A percentile compares a stretch with the other conserved stretches of the same genome.
Evolutionary conservation across 1,140 invertebrate genomes (phyloP).

Genomic region (Zaprionus lachaisei): DNA sequence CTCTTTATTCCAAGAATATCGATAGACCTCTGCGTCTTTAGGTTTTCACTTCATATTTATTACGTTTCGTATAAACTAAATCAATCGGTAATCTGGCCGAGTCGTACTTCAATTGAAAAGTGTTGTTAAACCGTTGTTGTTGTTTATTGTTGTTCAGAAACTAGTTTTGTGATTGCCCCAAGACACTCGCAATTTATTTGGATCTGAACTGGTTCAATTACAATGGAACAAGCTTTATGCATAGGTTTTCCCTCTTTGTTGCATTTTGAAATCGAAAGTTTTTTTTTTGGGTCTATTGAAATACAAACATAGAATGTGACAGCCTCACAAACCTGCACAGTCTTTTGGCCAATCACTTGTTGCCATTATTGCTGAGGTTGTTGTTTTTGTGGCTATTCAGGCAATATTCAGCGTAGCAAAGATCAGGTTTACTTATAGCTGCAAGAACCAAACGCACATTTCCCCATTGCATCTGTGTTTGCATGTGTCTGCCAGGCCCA

Average conservation of each 20-base stretch:
- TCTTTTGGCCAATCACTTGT: conserved; percentile 4
- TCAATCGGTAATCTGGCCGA: neutral
- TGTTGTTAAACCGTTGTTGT: neutral
- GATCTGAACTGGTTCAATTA: conserved; percentile 22
- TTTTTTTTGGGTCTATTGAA: conserved; percentile 12
- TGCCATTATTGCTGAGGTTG: neutral
- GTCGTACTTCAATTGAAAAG: neutral
- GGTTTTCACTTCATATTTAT: neutral
- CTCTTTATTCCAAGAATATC: neutral
- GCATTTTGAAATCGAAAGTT: conserved; percentile 32
- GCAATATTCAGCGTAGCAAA: neutral
- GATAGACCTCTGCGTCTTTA: neutral
- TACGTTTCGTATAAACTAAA: neutral
- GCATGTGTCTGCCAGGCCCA: neutral
- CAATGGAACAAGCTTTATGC: conserved; percentile 4
- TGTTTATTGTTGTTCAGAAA: conserved; percentile 4
- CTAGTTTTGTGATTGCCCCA: conserved; percentile 5
- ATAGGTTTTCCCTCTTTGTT: conserved; percentile 5
- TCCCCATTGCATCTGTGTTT: neutral
- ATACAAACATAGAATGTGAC: conserved; percentile 20
- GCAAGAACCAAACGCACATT: neutral
- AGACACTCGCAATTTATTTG: conserved; percentile 4
- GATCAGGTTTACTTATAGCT: too few species aligned
- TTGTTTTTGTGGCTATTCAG: neutral
- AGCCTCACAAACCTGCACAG: neutral